Percentiles rank a stretch among this genome's conserved stretches.
Conservation (phyloP, 2,888 invertebrate species). For the Thecocarcelia acutangulata region DNA sequence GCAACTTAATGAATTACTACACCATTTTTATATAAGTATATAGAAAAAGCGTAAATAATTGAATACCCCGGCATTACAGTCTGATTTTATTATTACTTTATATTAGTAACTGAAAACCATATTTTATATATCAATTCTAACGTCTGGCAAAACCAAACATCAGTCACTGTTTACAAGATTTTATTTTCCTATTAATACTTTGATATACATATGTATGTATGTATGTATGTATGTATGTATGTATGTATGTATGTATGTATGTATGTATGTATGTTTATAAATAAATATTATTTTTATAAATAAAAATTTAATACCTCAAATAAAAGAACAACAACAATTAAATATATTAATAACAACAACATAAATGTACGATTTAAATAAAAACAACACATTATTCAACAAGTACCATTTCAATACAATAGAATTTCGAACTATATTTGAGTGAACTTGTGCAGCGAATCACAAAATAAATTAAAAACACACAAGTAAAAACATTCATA, state of each 20-base stretch:
- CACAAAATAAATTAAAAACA: neutral
- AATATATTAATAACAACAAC: constrained; percentile 26
- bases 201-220: constrained; percentile 24
- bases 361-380: constrained; percentile 31
- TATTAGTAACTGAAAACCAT: too few species aligned
- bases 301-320: constrained; percentile 41
- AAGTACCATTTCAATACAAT: constrained; percentile 21
- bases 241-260: constrained; percentile 13
- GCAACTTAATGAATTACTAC: too few species aligned
- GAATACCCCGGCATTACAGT: too few species aligned
- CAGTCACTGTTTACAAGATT: constrained; percentile 28
- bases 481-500: constrained; percentile 3
- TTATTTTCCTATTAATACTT: constrained; percentile 38
- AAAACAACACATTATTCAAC: constrained; percentile 1
- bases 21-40: too few species aligned
- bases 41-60: too few species aligned
- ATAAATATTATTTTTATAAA: constrained; percentile 46
- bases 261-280: constrained; percentile 3
- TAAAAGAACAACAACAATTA: constrained; percentile 30
- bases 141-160: neutral
- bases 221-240: constrained; percentile 19
- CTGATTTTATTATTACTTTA: too few species aligned
- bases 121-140: too few species aligned
- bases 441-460: constrained; percentile 27
- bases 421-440: constrained; percentile 30